Evolutionary conservation across 2,888 invertebrate species (phyloP), one percentile per base, ranked within the genome.

Genomic region (Lomographa bimaculata): DNA sequence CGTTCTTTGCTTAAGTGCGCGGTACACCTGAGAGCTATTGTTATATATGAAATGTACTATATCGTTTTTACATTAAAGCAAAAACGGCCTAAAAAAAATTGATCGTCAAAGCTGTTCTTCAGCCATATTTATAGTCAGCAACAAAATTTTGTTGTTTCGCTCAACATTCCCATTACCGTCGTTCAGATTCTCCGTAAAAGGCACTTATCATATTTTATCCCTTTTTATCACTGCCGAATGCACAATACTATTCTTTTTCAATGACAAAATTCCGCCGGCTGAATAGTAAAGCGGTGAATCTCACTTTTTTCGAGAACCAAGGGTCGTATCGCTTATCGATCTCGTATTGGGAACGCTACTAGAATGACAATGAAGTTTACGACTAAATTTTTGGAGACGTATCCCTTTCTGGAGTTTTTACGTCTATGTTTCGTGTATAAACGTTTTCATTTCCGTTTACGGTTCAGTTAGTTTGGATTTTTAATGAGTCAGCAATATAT

Each of bases 311-410:
- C 69, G 61, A 64, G 64, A 66, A 71, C 57, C 63, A 64, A 63
- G 67, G 71, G 71, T 74, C 74, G 71, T 75, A 72, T 60, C 70
- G 70, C 64, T 75, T 78, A 80, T 79, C 78, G 79, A 79, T 78
- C 76, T 64, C 67, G 75, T 78, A 78, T 78, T 71, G 68, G 43
- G 64, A 54, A 69, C 79, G 75, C 60, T 54, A 54, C 52, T 54
- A 34, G 79, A 78, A 80, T 80, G 64, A 56, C 71, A 79, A 80
- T 78, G 68, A 71, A 70, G 58, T 64, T 60, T 59, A 57, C 64
- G 63, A 67, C 64, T 62, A 65, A 66, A 70, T 72, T 67, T 71
- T 66, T 39, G 46, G 43, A 64, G 69, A 64, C 58, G 54, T 61
- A 55, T 58, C 56, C 60, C 57, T 65, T 61, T 58, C 51, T 38